A percentile compares a stretch with the other conserved stretches of the same genome.
These are phyloP conservation scores for Troides oblongomaculatus DNA, from an alignment of 2,888 invertebrate species.

Conservation along the genomic window DNA sequence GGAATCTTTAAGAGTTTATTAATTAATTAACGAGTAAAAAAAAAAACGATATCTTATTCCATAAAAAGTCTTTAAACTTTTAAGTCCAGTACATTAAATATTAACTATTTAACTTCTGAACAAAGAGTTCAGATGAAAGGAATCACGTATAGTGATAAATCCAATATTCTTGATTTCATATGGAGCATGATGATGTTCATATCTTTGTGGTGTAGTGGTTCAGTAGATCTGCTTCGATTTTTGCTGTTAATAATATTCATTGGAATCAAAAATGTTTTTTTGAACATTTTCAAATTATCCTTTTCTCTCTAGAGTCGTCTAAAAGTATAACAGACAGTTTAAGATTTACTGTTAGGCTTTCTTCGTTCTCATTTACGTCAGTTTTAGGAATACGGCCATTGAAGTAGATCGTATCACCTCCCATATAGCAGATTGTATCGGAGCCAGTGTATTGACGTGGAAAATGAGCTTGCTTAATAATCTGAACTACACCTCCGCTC, in stretches of 20 bases:
- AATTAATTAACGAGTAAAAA: background rate
- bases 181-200: too few species aligned
- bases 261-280: too few species aligned
- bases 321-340: background rate
- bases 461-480: slow-evolving; percentile 45
- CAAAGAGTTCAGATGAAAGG: too few species aligned
- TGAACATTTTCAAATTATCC: background rate
- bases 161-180: too few species aligned
- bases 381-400: slow-evolving; percentile 12
- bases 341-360: slow-evolving; percentile 4
- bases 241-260: too few species aligned
- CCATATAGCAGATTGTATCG: slow-evolving; percentile 28
- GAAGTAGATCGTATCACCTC: slow-evolving; percentile 21
- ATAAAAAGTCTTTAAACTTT: background rate
- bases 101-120: too few species aligned
- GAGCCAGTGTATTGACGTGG: slow-evolving; percentile 38
- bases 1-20: slow-evolving; percentile 1
- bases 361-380: background rate
- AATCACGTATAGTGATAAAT: too few species aligned
- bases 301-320: background rate
- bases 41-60: background rate
- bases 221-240: too few species aligned
- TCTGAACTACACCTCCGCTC: slow-evolving; percentile 37
- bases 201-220: too few species aligned
- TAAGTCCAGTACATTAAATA: background rate